Percentiles rank a stretch among this genome's conserved stretches.
Conservation (phyloP, 2,797 vertebrate genomes). For the Loriculus beryllinus region DNA sequence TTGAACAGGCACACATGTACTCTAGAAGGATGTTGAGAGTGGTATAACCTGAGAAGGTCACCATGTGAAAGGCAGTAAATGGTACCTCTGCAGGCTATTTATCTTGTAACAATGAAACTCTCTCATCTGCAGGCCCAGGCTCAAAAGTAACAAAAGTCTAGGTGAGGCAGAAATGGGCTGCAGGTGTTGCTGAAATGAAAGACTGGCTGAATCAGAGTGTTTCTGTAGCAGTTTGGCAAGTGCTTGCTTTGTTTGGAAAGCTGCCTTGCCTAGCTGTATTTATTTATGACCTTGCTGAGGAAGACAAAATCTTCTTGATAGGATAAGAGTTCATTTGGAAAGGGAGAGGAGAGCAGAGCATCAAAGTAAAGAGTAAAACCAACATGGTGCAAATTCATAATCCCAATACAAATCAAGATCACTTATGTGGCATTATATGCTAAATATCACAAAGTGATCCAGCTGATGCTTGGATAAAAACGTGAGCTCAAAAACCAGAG, state of each 20-base stretch:
- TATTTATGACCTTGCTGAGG: background rate
- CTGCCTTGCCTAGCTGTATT: background rate
- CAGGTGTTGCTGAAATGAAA: background rate
- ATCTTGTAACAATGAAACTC: background rate
- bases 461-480: background rate
- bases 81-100: background rate
- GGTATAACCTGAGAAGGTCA: background rate
- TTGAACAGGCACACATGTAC: background rate
- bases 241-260: background rate
- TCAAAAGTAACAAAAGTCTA: background rate
- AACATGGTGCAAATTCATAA: background rate
- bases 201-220: background rate
- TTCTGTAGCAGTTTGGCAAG: background rate
- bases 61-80: background rate
- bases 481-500: background rate
- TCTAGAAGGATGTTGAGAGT: background rate
- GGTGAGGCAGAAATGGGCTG: background rate
- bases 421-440: rapidly evolving
- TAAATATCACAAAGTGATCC: background rate
- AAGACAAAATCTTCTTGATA: background rate
- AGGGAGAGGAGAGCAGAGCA: background rate
- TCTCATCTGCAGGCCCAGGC: background rate
- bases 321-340: background rate
- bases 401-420: background rate
- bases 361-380: background rate